Percentiles rank a stretch among this genome's conserved stretches.
These are phyloP conservation scores for Erethizon dorsatum DNA, from an alignment of 2,797 vertebrate genomes.

Conservation along the genomic window DNA sequence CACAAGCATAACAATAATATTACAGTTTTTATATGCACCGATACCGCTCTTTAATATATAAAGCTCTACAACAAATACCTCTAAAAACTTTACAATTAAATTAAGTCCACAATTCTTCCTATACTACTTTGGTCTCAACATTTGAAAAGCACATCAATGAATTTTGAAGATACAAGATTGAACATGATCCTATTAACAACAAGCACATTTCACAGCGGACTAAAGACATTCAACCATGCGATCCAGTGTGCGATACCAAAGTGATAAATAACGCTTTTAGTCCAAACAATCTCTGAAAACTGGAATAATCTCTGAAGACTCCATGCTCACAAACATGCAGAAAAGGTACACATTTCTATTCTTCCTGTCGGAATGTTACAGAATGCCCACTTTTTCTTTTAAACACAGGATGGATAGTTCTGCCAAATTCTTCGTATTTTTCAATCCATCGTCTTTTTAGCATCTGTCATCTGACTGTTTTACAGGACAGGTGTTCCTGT, in stretches of 20 bases:
- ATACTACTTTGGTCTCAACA: constrained; percentile 90
- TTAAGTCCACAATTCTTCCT: constrained; percentile 87
- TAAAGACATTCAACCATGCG: constrained; percentile 85
- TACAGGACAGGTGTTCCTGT: constrained; percentile 55
- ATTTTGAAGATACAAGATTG: constrained; percentile 88
- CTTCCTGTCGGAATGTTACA: constrained; percentile 80
- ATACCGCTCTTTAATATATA: constrained; percentile 87
- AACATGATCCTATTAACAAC: constrained; percentile 82
- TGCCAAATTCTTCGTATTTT: constrained; percentile 69
- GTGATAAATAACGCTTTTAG: constrained; percentile 87
- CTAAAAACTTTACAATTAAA: constrained; percentile 90
- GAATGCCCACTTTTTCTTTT: constrained; percentile 66
- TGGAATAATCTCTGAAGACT: constrained; percentile 83
- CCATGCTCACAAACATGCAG: constrained; percentile 88
- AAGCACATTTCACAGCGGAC: constrained; percentile 79
- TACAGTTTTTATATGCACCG: constrained; percentile 83
- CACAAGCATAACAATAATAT: constrained; percentile 77
- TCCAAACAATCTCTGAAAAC: constrained; percentile 77
- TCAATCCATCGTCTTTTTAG: constrained; percentile 62
- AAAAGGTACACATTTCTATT: constrained; percentile 77
- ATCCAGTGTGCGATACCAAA: constrained; percentile 89
- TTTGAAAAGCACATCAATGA: constrained; percentile 87
- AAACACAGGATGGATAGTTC: constrained; percentile 72
- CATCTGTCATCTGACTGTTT: constrained; percentile 61
- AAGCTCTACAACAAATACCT: constrained; percentile 88